Evolutionary conservation across 2,888 invertebrate species (phyloP), one percentile per base, ranked within the genome.

Genomic region (Escarpia spicata): DNA sequence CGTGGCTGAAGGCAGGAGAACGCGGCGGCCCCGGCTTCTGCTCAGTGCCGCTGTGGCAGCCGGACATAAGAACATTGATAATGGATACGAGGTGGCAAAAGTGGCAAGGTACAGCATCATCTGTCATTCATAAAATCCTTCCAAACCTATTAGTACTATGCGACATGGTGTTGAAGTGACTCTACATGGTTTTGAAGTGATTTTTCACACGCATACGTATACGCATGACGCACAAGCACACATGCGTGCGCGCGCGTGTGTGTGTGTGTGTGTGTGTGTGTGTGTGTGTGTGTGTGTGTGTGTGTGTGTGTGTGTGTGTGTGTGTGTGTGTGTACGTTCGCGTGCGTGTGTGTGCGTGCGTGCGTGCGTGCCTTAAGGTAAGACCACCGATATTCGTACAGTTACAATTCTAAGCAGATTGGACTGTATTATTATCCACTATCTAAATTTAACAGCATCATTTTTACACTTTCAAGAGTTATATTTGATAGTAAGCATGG

Each of bases 11-110:
- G 95, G 95, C 8, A 90, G 91, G 10, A 60, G 92, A 8, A 94
- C 95, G 0, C 95, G 95, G 3, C 93, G 93, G 91, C 94, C 94
- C 2, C 93, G 94, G 15, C 94, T 96, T 4, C 93, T 96, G 43
- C 93, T 96, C 52, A 95, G 95, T 37, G 96, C 95, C 9, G 96
- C 96, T 0, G 95, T 96, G 0, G 95, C 95, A 10, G 95, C 95
- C 0, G 96, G 96, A 4, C 95, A 95, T 91, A 91, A 93, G 19
- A 94, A 94, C 52, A 95, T 96, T 26, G 96, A 95, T 91, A 93
- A 93, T 3, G 96, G 95, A n/a, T 96, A 96, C 93, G 95, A 96
- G 37, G 89, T 92, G 43, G 75, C 52, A 3, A 37, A 43, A 15
- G 31, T 92, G 10, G 31, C 92, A 10, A 37, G 44, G 92, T 92